Evolutionary conservation across 2,797 vertebrate species (phyloP).

Genomic region (Catostomus latipinnis): DNA sequence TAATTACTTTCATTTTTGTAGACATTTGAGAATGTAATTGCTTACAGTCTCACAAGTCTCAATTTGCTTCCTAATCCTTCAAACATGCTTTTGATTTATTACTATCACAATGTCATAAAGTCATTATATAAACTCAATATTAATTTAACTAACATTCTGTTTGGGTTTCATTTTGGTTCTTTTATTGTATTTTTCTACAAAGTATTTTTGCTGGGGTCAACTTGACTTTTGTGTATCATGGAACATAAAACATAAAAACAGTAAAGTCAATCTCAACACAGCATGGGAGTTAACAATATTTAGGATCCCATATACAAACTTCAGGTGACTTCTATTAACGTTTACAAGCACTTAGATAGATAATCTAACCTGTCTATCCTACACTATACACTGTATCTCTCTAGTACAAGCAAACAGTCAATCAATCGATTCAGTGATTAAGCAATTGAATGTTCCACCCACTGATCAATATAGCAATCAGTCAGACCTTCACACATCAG

Average conservation of each 20-base stretch:
- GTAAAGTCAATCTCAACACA: too few relatives aligned
- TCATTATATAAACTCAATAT: background rate
- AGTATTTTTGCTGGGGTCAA: too few relatives aligned
- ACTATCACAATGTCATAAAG: background rate
- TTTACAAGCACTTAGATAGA: too few relatives aligned
- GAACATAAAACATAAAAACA: too few relatives aligned
- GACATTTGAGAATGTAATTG: conserved; percentile 23
- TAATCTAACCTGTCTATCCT: background rate
- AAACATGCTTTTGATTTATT: background rate
- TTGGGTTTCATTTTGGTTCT: too few relatives aligned
- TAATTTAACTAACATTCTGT: background rate
- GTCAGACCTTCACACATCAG: conserved; percentile 12
- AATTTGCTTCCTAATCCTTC: background rate
- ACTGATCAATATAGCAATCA: conserved; percentile 35
- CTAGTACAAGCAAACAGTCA: background rate
- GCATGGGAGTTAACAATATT: background rate
- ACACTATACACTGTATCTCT: background rate
- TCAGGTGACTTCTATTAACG: too few relatives aligned
- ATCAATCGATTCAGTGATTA: conserved; percentile 21
- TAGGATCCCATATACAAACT: too few relatives aligned
- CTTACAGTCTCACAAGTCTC: background rate
- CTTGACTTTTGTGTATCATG: too few relatives aligned
- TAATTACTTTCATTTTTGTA: conserved; percentile 34
- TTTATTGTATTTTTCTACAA: too few relatives aligned
- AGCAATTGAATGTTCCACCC: background rate